Base-by-base conservation (phyloP, 2,888 invertebrate genomes). In the Malthinus seriepunctatus region DNA sequence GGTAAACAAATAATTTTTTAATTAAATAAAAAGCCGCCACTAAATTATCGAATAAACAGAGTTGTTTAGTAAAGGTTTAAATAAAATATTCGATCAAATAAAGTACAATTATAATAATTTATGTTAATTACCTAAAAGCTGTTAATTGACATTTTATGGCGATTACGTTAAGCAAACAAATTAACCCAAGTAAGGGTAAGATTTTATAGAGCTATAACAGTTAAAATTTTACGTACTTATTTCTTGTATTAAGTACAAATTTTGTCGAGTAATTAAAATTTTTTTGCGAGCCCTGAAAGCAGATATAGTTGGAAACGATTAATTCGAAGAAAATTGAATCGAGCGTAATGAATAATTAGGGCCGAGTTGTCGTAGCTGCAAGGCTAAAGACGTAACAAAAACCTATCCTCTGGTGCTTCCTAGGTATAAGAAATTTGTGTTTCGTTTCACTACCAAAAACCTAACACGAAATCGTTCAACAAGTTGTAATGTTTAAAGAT, bases 81-180 rank as follows among this genome's bases (percentile, higher is more conserved):
- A 23, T 23, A 23, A 2, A 23, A 23, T 23, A 3, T 23, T 5
- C 23, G 3, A 23, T 23, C 23, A 23, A 23, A 23, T 23, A 23
- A 23, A 23, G 23, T 23, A 23, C 23, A 23, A 23, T 23, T 23
- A 42, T 42, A 42, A 42, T 42, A 23, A 42, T 42, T 42, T 42
- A 42, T 42, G 23, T 42, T 42, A 42, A 42, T 42, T 42, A 42
- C 6, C 11, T 42, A 42, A 42, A 42, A 42, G 39, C 39, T 42
- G 39, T 42, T 42, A 42, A 42, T 42, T 42, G 39, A 42, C 39
- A 42, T 42, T 42, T 42, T 42, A 42, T 23, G 39, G 23, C 39
- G 39, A 42, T 42, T 42, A 42, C 10, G 23, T 39, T 35, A 55
- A 44, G 49, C 42, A 55, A 55, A 55, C 55, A 55, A 55, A 55